Evolutionary conservation across 2,888 invertebrate genomes (phyloP).

Genomic region (Sycophila texana): DNA sequence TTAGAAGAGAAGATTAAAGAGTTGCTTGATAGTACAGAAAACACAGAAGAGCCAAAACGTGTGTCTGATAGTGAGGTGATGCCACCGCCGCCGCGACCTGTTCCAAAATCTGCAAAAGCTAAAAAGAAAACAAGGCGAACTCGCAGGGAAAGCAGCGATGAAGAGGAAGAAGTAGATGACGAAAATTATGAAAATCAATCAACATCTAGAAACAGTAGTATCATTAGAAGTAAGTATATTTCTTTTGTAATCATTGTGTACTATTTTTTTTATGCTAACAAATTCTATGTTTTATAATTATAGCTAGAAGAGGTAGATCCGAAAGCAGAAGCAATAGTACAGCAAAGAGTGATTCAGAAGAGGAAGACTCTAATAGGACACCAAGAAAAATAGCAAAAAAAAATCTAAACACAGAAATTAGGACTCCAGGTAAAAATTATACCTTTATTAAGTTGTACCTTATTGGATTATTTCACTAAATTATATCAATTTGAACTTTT

Average conservation of each 20-base stretch:
- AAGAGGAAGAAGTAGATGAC: constrained; percentile 35
- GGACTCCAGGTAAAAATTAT: constrained; percentile 24
- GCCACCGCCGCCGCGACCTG: constrained; percentile 67
- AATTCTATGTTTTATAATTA: neutral
- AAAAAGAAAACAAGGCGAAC: constrained; percentile 41
- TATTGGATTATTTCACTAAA: neutral
- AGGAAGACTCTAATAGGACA: constrained; percentile 41
- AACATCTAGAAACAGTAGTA: constrained; percentile 4
- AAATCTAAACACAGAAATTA: constrained; percentile 6
- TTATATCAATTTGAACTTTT: neutral
- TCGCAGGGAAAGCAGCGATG: constrained; percentile 56
- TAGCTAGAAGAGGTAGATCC: constrained; percentile 45
- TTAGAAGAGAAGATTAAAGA: constrained; percentile 70
- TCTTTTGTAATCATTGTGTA: neutral
- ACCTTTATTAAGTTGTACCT: neutral
- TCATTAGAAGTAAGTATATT: constrained; percentile 47
- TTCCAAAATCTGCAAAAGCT: constrained; percentile 52
- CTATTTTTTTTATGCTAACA: neutral
- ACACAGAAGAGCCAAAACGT: constrained; percentile 41
- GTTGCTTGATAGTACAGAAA: constrained; percentile 63
- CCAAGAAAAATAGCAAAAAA: constrained; percentile 39
- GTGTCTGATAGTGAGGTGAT: constrained; percentile 64
- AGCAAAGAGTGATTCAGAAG: constrained; percentile 53
- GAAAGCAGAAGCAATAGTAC: constrained; percentile 23
- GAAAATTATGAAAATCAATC: constrained; percentile 33